phyloP scores from a whole-genome alignment of 2,113 vertebrate species.

The Amblyornis subalaris region DNA sequence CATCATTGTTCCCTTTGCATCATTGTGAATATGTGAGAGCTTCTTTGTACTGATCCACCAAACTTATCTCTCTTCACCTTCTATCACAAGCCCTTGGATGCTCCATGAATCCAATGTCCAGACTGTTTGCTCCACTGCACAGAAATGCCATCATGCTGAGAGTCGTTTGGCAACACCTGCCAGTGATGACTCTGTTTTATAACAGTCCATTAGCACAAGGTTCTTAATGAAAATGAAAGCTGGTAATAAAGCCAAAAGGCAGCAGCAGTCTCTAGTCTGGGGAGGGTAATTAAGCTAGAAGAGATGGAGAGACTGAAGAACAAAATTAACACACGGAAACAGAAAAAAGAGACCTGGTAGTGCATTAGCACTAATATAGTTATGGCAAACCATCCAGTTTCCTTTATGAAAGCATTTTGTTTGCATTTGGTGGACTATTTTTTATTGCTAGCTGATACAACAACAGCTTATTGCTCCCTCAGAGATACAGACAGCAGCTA shows the following conservation, averaged over 20 bases:
- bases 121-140: conserved; percentile 55
- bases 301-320: conserved; percentile 17
- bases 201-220: conserved; percentile 73
- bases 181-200: conserved; percentile 69
- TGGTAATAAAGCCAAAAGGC: conserved; percentile 75
- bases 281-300: conserved; percentile 70
- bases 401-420: conserved; percentile 10
- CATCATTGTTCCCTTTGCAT: not conserved
- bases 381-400: conserved; percentile 36
- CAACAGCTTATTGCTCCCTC: not conserved
- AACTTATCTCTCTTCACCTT: not conserved
- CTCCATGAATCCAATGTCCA: conserved; percentile 34
- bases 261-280: conserved; percentile 63
- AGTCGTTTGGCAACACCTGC: conserved; percentile 66
- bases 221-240: conserved; percentile 81
- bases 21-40: not conserved
- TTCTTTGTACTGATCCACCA: not conserved
- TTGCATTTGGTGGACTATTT: conserved; percentile 3
- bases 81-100: conserved; percentile 10
- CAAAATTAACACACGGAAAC: conserved; percentile 67
- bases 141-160: conserved; percentile 66
- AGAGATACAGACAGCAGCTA: conserved; percentile 28
- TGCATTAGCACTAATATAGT: conserved; percentile 47
- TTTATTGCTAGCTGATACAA: conserved; percentile 15
- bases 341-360: conserved; percentile 54